Conservation (phyloP, 2,113 vertebrate species). For the Ceyx cyanopectus region DNA sequence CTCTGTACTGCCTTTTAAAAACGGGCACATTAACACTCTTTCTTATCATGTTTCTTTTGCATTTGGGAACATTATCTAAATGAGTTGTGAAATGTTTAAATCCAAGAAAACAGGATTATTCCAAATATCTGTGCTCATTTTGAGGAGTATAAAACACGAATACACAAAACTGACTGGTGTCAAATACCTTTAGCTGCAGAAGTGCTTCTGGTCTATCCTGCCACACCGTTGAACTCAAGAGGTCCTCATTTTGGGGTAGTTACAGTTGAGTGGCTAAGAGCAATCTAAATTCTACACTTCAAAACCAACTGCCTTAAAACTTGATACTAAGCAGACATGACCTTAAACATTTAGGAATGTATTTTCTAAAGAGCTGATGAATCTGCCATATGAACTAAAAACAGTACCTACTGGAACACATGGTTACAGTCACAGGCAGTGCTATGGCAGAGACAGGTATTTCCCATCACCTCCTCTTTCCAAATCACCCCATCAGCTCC, state of each 20-base stretch:
- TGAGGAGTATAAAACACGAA: neutral
- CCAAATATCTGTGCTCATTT: rapidly evolving
- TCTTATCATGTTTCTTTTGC: neutral
- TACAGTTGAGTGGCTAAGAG: neutral
- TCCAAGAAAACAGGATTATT: neutral
- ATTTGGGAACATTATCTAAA: neutral
- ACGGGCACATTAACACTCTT: neutral
- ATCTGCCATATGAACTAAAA: neutral
- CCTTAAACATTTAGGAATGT: neutral
- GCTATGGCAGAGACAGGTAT: rapidly evolving
- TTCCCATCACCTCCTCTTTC: neutral
- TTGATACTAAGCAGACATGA: rapidly evolving
- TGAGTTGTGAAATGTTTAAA: neutral
- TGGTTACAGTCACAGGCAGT: neutral
- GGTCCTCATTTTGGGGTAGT: neutral
- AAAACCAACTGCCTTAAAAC: neutral
- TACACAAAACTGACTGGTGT: neutral
- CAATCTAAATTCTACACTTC: neutral
- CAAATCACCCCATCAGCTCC: rapidly evolving
- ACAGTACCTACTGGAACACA: rapidly evolving
- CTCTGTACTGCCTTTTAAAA: neutral
- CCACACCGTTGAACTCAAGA: neutral
- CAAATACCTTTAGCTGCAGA: neutral
- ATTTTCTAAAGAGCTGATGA: neutral
- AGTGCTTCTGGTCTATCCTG: neutral